Base-by-base conservation (phyloP, 2,888 invertebrate species). In the Carterocephalus palaemon region DNA sequence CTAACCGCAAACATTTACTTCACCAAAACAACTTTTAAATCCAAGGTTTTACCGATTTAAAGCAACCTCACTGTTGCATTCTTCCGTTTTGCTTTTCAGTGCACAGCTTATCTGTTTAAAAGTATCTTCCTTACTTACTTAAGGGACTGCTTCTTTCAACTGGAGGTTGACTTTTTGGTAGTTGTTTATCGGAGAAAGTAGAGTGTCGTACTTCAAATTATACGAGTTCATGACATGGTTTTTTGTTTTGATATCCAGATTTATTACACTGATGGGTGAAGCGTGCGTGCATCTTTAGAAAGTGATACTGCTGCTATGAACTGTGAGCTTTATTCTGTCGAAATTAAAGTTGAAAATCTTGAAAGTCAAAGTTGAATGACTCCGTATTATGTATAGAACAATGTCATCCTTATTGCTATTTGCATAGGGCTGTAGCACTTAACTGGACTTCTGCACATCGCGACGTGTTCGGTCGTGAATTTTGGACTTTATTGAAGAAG, bases 21-120 rank as follows among this genome's bases (percentile, higher is more conserved):
- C 12, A 26, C 6, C 33, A 33, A 42, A 42, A 42, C 42, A 34
- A 42, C 42, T 42, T 42, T 42, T 42, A 28, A 40, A 39, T 17
- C 13, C 42, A 42, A 42, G 42, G 42, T 31, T 41, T 33, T 10
- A 26, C 26, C n/a, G n/a, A n/a, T n/a, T n/a, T n/a, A n/a, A n/a
- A n/a, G n/a, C n/a, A n/a, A n/a, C n/a, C n/a, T n/a, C n/a, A n/a
- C n/a, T n/a, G n/a, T n/a, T n/a, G n/a, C n/a, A n/a, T n/a, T n/a
- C n/a, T n/a, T n/a, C n/a, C n/a, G n/a, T n/a, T n/a, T n/a, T n/a
- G n/a, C n/a, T n/a, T n/a, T n/a, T n/a, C n/a, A n/a, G n/a, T n/a
- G n/a, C n/a, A n/a, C n/a, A n/a, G n/a, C n/a, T n/a, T n/a, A n/a
- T n/a, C n/a, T n/a, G n/a, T n/a, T n/a, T n/a, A n/a, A n/a, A n/a